Base-by-base conservation (phyloP, 2,888 invertebrate species). In the Apodemia zela region DNA sequence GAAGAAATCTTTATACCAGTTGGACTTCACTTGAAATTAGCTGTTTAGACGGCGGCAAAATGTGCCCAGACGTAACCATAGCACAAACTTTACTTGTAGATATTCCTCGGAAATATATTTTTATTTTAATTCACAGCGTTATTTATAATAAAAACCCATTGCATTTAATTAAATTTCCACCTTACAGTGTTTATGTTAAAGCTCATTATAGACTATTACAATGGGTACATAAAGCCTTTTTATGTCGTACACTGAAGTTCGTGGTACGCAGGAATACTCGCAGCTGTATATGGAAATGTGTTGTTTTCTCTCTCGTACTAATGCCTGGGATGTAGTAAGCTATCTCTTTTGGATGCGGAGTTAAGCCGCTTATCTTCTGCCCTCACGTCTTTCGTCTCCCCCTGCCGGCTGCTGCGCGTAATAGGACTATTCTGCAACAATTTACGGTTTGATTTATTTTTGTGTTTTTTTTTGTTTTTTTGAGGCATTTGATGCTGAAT, bases 361-460 rank as follows among this genome's bases (percentile, higher is more conserved):
- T 81, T 91, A 91, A 91, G 90, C 91, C 88, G 91, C 91, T 91
- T 91, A 91, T 90, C 90, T 87, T 73, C 87, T 67, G 80, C 89
- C 89, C 88, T 88, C 91, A 88, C 89, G 84, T 87, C 85, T 73
- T 87, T 75, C 81, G 81, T 80, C 81, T 72, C 75, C 73, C 82
- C 75, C 74, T 69, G 73, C 72, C 85, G 85, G 86, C 85, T 84
- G 88, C 85, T 87, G 85, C 85, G 87, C 78, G 83, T 83, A 82
- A 78, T 70, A 74, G 83, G 73, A 68, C 68, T 76, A 89, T 90
- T 89, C 88, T 85, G 80, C 75, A 80, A 82, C 73, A 62, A 68
- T 75, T 74, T 71, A 72, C 64, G 60, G 64, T 65, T 35, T 60
- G 15, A 42, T 63, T 35, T 25, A 21, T 45, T 60, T 62, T 61